Percentiles rank a stretch among this genome's conserved stretches.
Evolutionary conservation across 2,888 invertebrate species (phyloP).

Genomic region (Protodeltote pygarga): DNA sequence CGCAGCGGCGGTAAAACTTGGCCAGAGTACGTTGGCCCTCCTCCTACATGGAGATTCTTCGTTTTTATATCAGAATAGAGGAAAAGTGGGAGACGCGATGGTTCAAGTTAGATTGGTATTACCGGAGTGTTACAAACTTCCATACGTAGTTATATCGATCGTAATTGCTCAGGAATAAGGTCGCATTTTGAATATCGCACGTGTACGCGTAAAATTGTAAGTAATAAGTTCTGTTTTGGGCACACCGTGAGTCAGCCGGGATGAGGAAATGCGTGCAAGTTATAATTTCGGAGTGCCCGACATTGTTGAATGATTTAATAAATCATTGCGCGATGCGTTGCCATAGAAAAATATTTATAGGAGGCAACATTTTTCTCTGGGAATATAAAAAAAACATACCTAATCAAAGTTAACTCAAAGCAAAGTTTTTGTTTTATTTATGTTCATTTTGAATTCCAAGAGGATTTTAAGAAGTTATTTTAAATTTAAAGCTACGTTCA

Average conservation of each 20-base stretch:
- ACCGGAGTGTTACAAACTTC: constrained; percentile 59
- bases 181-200: constrained; percentile 41
- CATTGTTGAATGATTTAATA: constrained; percentile 82
- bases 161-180: constrained; percentile 41
- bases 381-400: constrained; percentile 3
- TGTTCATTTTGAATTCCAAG: neutral
- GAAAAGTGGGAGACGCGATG: constrained; percentile 56
- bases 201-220: constrained; percentile 57
- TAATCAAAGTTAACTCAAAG: constrained; percentile 30
- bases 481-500: too few relatives aligned
- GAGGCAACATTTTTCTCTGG: constrained; percentile 48
- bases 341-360: constrained; percentile 55
- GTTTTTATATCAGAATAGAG: constrained; percentile 44
- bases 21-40: constrained; percentile 65
- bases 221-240: constrained; percentile 85
- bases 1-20: constrained; percentile 67
- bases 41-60: constrained; percentile 51
- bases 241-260: constrained; percentile 80
- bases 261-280: constrained; percentile 85
- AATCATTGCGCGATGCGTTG: constrained; percentile 65
- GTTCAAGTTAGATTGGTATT: constrained; percentile 62
- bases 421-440: neutral
- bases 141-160: constrained; percentile 26
- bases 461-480: too few relatives aligned
- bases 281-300: constrained; percentile 82